These are phyloP conservation scores for Campoplex nolae DNA, from an alignment of 2,888 invertebrate species.

Conservation along the genomic window DNA sequence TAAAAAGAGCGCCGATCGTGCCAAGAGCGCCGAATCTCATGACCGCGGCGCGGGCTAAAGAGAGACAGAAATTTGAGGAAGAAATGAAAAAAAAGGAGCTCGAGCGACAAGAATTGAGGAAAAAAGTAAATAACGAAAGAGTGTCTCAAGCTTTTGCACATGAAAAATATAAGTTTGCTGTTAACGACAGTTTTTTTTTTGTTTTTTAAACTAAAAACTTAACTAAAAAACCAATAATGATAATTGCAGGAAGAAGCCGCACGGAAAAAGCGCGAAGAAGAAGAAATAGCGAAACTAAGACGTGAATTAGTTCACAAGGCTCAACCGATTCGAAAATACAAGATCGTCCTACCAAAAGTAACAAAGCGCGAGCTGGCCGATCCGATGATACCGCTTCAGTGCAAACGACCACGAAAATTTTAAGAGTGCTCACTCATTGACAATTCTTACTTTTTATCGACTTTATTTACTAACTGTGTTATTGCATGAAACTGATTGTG, in stretches of 20 bases:
- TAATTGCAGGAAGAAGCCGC: constrained; percentile 63
- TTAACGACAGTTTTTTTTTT: not conserved
- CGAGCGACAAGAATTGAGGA: constrained; percentile 46
- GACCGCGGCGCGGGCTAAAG: constrained; percentile 69
- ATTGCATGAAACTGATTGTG: not conserved
- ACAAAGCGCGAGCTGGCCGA: constrained; percentile 73
- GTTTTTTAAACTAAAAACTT: too few relatives aligned
- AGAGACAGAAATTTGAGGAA: constrained; percentile 70
- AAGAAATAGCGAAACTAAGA: constrained; percentile 68
- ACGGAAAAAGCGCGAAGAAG: constrained; percentile 67
- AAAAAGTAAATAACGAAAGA: constrained; percentile 66
- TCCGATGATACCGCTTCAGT: constrained; percentile 63
- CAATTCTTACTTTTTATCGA: not conserved
- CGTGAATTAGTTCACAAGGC: constrained; percentile 71
- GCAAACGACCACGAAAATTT: constrained; percentile 72
- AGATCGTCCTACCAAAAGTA: constrained; percentile 49
- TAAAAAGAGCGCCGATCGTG: constrained; percentile 49
- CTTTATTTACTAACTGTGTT: not conserved
- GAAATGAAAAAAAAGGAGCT: constrained; percentile 64
- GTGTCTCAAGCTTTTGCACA: not conserved
- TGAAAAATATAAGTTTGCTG: not conserved
- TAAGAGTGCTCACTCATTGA: not conserved
- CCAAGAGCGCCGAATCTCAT: constrained; percentile 68
- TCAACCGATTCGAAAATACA: constrained; percentile 72
- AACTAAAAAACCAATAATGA: not conserved